phyloP scores from a whole-genome alignment of 2,797 vertebrate genomes.

The Sebastes variabilis region DNA sequence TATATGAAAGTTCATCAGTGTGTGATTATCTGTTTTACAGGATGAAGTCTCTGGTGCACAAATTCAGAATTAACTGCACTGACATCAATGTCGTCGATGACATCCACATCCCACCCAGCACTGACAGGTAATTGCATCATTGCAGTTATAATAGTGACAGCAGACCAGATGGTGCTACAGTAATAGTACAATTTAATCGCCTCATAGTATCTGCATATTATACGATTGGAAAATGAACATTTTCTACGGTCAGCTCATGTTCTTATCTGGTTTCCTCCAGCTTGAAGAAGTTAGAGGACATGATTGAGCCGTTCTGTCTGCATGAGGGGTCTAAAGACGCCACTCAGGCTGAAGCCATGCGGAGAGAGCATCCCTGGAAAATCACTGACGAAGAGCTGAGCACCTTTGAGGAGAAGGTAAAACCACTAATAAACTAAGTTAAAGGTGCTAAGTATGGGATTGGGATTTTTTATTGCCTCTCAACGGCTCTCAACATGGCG shows the following conservation, averaged over 20 bases:
- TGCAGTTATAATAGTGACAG: background rate
- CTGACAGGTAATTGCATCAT: constrained; percentile 86
- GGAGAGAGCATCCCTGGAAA: constrained; percentile 90
- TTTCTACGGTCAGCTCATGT: background rate
- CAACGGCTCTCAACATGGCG: too few species aligned
- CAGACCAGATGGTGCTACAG: background rate
- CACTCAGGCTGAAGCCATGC: constrained; percentile 86
- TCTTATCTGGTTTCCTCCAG: constrained; percentile 72
- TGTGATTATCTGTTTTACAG: constrained; percentile 70
- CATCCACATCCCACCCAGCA: constrained; percentile 88
- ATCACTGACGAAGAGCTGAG: constrained; percentile 94
- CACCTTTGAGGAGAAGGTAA: constrained; percentile 94
- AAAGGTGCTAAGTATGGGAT: too few species aligned
- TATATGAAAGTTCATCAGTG: background rate
- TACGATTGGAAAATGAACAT: background rate
- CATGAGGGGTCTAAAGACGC: constrained; percentile 88
- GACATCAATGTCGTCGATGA: constrained; percentile 93
- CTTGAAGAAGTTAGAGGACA: constrained; percentile 92
- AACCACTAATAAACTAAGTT: background rate
- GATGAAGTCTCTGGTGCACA: constrained; percentile 91
- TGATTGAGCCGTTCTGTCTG: constrained; percentile 95
- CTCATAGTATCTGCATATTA: background rate
- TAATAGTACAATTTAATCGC: background rate
- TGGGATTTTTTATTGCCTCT: too few species aligned
- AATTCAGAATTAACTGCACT: constrained; percentile 94